These are phyloP conservation scores for Pseudomyrmex dendroicus DNA, from an alignment of 1,140 invertebrate genomes.

Conservation along the genomic window DNA sequence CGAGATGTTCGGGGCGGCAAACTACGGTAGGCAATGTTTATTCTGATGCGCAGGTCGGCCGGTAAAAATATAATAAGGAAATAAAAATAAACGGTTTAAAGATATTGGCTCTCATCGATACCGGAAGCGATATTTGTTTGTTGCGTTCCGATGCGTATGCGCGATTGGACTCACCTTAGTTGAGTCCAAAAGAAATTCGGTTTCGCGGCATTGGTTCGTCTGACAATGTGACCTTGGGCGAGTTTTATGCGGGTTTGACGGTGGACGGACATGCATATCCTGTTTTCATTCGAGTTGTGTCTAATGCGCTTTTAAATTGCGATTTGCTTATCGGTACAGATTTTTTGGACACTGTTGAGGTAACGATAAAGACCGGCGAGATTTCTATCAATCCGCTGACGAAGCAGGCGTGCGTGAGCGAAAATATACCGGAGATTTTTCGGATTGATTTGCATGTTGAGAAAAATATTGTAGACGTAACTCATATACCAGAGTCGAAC, in stretches of 20 bases:
- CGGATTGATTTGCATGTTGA: neutral
- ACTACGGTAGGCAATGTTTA: neutral
- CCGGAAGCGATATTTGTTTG: slow-evolving; percentile 18
- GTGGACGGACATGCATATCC: slow-evolving; percentile 3
- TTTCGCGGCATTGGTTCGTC: slow-evolving; percentile 15
- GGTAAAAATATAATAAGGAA: neutral
- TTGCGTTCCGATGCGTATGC: slow-evolving; percentile 4
- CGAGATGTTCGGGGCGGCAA: neutral
- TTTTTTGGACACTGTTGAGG: neutral
- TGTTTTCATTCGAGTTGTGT: slow-evolving; percentile 33
- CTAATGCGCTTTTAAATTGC: slow-evolving; percentile 16
- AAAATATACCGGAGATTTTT: neutral
- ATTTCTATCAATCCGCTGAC: neutral
- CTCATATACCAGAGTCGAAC: neutral
- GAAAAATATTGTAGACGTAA: neutral
- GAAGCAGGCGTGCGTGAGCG: neutral
- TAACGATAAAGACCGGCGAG: neutral
- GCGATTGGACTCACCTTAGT: neutral
- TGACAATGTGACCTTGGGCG: neutral
- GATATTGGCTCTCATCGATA: slow-evolving; percentile 2
- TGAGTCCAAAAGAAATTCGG: neutral
- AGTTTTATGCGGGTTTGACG: slow-evolving; percentile 24
- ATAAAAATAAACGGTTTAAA: slow-evolving; percentile 7
- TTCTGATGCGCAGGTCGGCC: neutral
- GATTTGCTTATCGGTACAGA: slow-evolving; percentile 50